Percentiles rank a stretch among this genome's conserved stretches.
Evolutionary conservation across 2,113 vertebrate species (phyloP).

Genomic region (Manacus vitellinus): DNA sequence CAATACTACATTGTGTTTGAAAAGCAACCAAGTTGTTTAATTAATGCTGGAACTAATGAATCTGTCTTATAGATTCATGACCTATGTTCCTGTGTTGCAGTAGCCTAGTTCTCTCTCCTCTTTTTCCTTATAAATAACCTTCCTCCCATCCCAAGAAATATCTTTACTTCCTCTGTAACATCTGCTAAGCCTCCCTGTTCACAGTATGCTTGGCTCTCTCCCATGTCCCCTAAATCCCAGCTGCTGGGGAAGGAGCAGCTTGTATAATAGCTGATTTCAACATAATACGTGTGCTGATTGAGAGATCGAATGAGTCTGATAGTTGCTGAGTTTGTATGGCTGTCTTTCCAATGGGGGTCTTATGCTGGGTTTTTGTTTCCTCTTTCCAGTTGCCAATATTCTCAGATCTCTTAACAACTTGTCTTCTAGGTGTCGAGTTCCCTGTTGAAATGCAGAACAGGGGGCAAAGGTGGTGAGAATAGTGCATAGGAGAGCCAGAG

Average conservation of each 20-base stretch:
- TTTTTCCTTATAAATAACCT: neutral
- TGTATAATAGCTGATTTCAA: conserved; percentile 34
- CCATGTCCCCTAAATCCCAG: conserved; percentile 51
- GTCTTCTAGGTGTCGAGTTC: neutral
- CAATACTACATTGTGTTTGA: neutral
- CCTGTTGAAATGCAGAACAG: neutral
- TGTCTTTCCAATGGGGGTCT: neutral
- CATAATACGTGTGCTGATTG: conserved; percentile 50
- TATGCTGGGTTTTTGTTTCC: neutral
- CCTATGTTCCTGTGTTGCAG: neutral
- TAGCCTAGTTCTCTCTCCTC: neutral
- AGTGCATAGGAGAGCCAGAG: neutral
- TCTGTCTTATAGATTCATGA: neutral
- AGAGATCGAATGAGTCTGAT: neutral
- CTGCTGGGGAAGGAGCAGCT: conserved; percentile 42
- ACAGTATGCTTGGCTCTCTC: conserved; percentile 18
- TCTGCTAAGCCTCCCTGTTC: conserved; percentile 34
- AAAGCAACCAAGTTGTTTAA: neutral
- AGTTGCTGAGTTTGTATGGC: neutral
- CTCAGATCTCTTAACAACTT: neutral
- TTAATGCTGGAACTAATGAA: neutral
- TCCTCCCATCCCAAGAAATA: neutral
- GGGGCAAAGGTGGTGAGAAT: neutral
- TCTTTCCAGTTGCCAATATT: neutral
- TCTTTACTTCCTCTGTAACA: conserved; percentile 28